Conservation (phyloP, 2,113 vertebrate genomes). For the Globicephala melas region DNA sequence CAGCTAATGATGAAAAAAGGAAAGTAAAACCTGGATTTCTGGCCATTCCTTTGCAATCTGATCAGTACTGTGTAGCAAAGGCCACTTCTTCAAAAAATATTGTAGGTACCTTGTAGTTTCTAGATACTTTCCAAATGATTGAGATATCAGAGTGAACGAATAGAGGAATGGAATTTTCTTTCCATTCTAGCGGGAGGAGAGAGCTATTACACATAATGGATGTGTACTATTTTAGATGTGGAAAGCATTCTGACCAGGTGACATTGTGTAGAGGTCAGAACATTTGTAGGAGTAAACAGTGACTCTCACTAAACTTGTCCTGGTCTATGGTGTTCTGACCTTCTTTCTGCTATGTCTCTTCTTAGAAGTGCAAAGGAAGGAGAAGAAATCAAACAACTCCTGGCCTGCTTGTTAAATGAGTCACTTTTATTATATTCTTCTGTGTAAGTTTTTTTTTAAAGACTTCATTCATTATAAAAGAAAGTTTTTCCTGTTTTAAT, state of each 20-base stretch:
- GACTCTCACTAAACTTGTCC: neutral
- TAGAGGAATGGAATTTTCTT: neutral
- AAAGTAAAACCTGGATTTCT: neutral
- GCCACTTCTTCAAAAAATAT: neutral
- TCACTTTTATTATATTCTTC: neutral
- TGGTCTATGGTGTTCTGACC: neutral
- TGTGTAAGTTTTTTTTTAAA: neutral
- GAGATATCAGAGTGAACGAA: neutral
- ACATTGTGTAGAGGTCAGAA: neutral
- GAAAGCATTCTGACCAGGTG: neutral
- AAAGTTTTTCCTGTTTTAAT: neutral
- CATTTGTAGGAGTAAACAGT: neutral
- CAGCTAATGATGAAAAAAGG: neutral
- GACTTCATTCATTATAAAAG: neutral
- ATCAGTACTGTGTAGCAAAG: no score
- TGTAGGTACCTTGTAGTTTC: neutral
- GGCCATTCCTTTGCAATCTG: neutral
- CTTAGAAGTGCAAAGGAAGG: neutral
- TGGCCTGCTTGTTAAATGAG: neutral
- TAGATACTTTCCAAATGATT: neutral
- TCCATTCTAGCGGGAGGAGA: neutral
- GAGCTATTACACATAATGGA: neutral
- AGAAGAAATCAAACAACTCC: neutral
- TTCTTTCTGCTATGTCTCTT: neutral
- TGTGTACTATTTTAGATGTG: neutral